phyloP scores from a whole-genome alignment of 2,797 vertebrate genomes.

The Tapirus indicus region DNA sequence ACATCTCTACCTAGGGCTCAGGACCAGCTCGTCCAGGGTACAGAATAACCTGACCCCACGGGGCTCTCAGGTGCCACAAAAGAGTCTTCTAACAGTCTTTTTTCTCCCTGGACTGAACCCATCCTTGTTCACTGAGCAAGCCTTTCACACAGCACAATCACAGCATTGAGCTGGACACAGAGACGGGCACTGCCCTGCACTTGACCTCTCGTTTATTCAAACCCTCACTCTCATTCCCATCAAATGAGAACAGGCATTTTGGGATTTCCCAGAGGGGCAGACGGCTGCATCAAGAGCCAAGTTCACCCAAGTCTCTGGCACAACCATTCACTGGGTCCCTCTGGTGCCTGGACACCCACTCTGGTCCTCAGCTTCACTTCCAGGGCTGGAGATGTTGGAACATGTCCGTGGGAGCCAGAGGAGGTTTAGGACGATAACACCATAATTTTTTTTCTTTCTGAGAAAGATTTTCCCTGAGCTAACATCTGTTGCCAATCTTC shows the following conservation, averaged over 20 bases:
- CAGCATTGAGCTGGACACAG: conserved; percentile 69
- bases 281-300: neutral
- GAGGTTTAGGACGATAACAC: neutral
- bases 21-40: neutral
- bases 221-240: conserved; percentile 36
- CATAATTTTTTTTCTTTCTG: neutral
- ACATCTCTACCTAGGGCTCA: neutral
- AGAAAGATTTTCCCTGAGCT: too few relatives aligned
- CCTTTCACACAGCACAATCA: conserved; percentile 74
- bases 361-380: neutral
- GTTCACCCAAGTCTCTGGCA: neutral
- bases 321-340: neutral
- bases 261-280: conserved; percentile 42
- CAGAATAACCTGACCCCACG: neutral
- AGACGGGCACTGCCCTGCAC: conserved; percentile 81
- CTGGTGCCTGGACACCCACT: neutral
- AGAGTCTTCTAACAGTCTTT: conserved; percentile 18
- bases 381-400: neutral
- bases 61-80: conserved; percentile 53
- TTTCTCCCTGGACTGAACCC: conserved; percentile 54
- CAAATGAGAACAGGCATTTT: neutral
- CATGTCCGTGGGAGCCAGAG: neutral
- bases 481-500: too few relatives aligned
- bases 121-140: conserved; percentile 28
- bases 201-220: conserved; percentile 70